Conservation (phyloP, 2,888 invertebrate genomes). For the Drosophila merina region DNA sequence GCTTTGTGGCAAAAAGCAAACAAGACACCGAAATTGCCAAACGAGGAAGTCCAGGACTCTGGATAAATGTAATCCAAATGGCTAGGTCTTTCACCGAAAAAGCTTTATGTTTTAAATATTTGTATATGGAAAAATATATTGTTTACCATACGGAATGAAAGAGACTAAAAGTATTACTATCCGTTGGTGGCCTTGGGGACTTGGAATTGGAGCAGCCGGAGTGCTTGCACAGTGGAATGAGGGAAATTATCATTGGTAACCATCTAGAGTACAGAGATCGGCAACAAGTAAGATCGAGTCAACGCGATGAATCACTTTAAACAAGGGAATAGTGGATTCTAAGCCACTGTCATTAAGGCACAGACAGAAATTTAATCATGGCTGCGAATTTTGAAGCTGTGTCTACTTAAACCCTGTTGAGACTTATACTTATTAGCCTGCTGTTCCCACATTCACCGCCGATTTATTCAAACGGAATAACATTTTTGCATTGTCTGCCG, state of each 20-base stretch:
- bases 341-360: constrained; percentile 5
- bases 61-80: background rate
- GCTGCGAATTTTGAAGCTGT: constrained; percentile 34
- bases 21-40: background rate
- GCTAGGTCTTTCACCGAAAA: background rate
- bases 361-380: constrained; percentile 27
- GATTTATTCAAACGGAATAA: background rate
- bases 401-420: constrained; percentile 1
- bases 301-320: background rate
- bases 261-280: too few species aligned
- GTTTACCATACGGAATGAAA: background rate
- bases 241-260: too few species aligned
- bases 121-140: background rate
- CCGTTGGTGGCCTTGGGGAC: too few species aligned
- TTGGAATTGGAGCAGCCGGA: too few species aligned
- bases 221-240: too few species aligned
- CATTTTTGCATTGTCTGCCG: constrained; percentile 4
- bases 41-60: constrained; percentile 9
- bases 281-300: too few species aligned
- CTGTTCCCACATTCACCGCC: background rate
- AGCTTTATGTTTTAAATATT: background rate
- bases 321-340: background rate
- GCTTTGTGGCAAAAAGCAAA: constrained; percentile 26
- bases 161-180: background rate
- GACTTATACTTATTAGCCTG: constrained; percentile 20